Conservation (phyloP, 2,113 vertebrate species). For the Gambusia holbrooki region DNA sequence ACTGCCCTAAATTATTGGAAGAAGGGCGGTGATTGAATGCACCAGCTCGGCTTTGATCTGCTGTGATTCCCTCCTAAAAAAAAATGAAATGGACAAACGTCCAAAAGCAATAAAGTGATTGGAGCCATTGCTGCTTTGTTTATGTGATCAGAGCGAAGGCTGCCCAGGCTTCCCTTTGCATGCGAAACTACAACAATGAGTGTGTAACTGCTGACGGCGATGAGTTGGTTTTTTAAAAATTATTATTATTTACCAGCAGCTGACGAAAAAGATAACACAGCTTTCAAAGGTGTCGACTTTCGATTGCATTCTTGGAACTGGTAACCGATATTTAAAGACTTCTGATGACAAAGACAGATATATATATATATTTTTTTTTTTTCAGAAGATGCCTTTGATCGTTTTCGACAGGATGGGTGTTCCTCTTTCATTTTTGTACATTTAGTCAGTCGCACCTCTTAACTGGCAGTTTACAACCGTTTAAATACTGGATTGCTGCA, state of each 20-base stretch:
- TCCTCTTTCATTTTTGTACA: neutral
- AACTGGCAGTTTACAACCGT: neutral
- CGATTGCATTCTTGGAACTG: slow-evolving; percentile 38
- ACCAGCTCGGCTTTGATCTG: slow-evolving; percentile 35
- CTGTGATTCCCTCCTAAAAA: slow-evolving; percentile 5
- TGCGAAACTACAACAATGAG: slow-evolving; percentile 46
- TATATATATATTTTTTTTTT: too few relatives aligned
- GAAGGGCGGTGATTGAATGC: slow-evolving; percentile 46
- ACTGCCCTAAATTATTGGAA: slow-evolving; percentile 50
- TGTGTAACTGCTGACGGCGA: slow-evolving; percentile 24
- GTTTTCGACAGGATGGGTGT: neutral
- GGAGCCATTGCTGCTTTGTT: neutral
- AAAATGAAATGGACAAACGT: slow-evolving; percentile 4
- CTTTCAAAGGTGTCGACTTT: slow-evolving; percentile 53
- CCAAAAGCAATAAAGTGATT: slow-evolving; percentile 2
- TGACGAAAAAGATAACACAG: slow-evolving; percentile 61
- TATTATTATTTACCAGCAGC: slow-evolving; percentile 9
- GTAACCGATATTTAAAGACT: slow-evolving; percentile 29
- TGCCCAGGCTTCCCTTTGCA: slow-evolving; percentile 24
- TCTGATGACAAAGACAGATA: slow-evolving; percentile 25
- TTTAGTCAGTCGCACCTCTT: neutral
- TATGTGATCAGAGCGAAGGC: neutral
- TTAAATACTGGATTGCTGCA: neutral
- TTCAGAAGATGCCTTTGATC: neutral
- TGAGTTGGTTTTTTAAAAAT: slow-evolving; percentile 4